Base-by-base conservation (phyloP, 2,113 vertebrate species). In the Rynchops niger region DNA sequence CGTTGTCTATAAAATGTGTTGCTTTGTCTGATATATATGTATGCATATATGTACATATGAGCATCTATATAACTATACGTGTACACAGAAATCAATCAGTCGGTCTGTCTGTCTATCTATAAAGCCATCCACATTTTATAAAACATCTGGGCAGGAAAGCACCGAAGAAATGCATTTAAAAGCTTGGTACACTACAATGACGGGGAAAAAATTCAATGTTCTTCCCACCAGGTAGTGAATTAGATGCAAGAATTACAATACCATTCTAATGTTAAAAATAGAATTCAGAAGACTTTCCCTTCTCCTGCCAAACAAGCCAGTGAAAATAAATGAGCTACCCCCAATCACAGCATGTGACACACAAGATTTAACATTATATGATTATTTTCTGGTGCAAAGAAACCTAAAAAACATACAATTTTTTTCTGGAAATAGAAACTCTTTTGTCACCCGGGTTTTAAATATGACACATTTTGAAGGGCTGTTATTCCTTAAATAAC, bases 401-500 rank as follows among this genome's bases (percentile, higher is more conserved):
- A 94, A 87, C 18, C 32, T 74, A 67, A 84, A 85, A 71, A 78
- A 14, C 7, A 14, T 11, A 85, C 18, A 1, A 7, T 42, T 55
- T 81, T 59, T 63, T 47, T 26, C 91, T 76, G 36, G 47, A 93
- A 96, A 94, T 66, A 95, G 86, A 86, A 95, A 79, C 34, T 56
- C 63, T 88, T 91, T 88, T 94, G 82, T 86, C 77, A 67, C 50
- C 12, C 2, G 0, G 34, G 42, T 81, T 94, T 93, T 86, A 81
- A 90, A 90, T 88, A 34, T 90, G 76, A 78, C 82, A 83, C 92
- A 86, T 89, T 95, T 92, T 91, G 88, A 95, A 97, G 72, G 34
- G 69, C 19, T 92, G 94, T 69, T 86, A 91, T 84, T 86, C 82
- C 65, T 94, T 88, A 94, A 95, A 81, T 93, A 93, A 92, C 90